These are phyloP conservation scores for Galemys pyrenaicus DNA, from an alignment of 2,113 vertebrate species.

Conservation along the genomic window DNA sequence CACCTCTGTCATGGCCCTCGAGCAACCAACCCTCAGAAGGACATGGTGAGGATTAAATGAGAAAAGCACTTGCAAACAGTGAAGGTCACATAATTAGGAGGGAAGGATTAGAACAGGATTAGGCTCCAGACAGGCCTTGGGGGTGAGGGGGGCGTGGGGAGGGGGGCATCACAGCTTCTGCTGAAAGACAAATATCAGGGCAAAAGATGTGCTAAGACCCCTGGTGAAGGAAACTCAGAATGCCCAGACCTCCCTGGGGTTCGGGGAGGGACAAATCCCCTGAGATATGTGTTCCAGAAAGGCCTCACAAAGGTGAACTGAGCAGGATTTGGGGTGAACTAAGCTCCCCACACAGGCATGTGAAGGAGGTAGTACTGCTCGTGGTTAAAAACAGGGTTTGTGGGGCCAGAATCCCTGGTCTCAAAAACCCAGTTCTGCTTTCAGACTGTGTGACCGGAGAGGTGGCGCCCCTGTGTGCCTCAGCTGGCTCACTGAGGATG, in stretches of 20 bases:
- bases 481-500: background rate
- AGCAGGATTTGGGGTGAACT: background rate
- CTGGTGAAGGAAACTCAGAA: background rate
- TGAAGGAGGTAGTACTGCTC: fast-evolving
- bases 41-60: background rate
- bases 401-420: background rate
- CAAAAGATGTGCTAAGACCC: background rate
- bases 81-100: background rate
- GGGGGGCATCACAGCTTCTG: background rate
- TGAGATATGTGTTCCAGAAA: background rate
- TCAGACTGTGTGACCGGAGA: background rate
- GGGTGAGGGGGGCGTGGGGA: too few relatives aligned
- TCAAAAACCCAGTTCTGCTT: background rate
- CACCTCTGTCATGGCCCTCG: background rate
- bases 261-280: background rate
- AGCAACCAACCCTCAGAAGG: background rate
- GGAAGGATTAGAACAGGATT: background rate
- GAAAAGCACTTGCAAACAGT: background rate
- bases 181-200: background rate
- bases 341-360: background rate
- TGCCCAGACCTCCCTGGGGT: background rate
- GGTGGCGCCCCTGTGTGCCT: background rate
- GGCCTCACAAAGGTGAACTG: background rate
- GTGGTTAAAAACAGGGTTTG: background rate
- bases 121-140: background rate